phyloP scores from a whole-genome alignment of 2,888 invertebrate species.

The Hirtodrosophila duncani region DNA sequence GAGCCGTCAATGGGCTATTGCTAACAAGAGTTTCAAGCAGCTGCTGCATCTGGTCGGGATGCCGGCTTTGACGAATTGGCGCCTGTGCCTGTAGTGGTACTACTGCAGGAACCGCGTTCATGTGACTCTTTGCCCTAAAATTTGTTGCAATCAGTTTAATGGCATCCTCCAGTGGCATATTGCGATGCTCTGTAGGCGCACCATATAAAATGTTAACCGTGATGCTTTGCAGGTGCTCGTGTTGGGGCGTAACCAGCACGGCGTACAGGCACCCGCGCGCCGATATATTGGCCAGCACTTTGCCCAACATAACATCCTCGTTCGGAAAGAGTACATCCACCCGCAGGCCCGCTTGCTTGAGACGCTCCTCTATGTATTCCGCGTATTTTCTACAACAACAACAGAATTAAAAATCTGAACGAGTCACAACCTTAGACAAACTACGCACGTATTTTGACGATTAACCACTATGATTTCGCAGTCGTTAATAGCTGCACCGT shows the following conservation, averaged over 20 bases:
- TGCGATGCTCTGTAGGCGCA: conserved; percentile 92
- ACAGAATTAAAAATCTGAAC: background rate
- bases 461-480: conserved; percentile 94
- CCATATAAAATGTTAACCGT: conserved; percentile 95
- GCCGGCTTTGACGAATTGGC: conserved; percentile 79
- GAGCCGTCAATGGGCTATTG: conserved; percentile 86
- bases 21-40: conserved; percentile 89
- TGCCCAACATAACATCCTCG: conserved; percentile 89
- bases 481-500: conserved; percentile 81
- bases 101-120: conserved; percentile 66
- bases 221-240: conserved; percentile 90
- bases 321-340: conserved; percentile 95
- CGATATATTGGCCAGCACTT: conserved; percentile 91
- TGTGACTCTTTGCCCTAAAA: conserved; percentile 82
- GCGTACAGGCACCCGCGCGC: conserved; percentile 94
- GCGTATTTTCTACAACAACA: conserved; percentile 82
- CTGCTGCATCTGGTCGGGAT: conserved; percentile 84
- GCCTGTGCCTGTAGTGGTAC: background rate
- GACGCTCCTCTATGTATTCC: conserved; percentile 89
- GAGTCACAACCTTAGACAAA: background rate
- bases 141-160: conserved; percentile 87
- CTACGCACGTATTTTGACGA: conserved; percentile 87
- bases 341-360: conserved; percentile 87
- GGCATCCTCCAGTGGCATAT: conserved; percentile 97
- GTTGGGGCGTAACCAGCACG: conserved; percentile 90